A percentile compares a stretch with the other conserved stretches of the same genome.
Conservation (phyloP, 2,797 vertebrate genomes). For the Psittacula derbiana region DNA sequence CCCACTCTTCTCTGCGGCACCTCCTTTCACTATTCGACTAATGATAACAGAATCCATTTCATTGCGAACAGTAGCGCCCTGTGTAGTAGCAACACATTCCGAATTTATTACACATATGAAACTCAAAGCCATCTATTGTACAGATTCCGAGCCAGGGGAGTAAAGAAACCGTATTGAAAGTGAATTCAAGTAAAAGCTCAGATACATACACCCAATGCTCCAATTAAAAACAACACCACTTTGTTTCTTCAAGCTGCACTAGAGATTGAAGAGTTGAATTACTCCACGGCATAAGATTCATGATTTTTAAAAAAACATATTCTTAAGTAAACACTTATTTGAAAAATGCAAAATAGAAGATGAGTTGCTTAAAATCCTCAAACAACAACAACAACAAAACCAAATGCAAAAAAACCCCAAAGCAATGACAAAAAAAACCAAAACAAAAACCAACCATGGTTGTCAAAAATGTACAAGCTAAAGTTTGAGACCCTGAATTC, state of each 20-base stretch:
- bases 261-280: not conserved
- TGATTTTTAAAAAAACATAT: not conserved
- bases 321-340: not conserved
- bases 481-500: not conserved
- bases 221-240: not conserved
- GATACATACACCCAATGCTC: not conserved
- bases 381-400: not conserved
- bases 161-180: not conserved
- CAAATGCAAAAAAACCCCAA: not conserved
- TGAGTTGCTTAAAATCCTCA: not conserved
- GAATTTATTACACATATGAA: slow-evolving; percentile 1
- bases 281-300: rapidly evolving
- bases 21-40: slow-evolving; percentile 93
- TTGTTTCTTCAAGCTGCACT: not conserved
- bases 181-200: not conserved
- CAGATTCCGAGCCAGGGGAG: not conserved
- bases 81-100: slow-evolving; percentile 17
- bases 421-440: not conserved
- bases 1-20: slow-evolving; percentile 90
- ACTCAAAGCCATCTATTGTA: slow-evolving; percentile 18
- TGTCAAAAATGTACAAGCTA: not conserved
- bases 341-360: not conserved
- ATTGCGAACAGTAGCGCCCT: slow-evolving; percentile 95
- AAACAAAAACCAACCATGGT: not conserved
- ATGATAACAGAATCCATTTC: slow-evolving; percentile 94